Evolutionary conservation across 2,113 vertebrate genomes (phyloP).

Genomic region (Bos javanicus): DNA sequence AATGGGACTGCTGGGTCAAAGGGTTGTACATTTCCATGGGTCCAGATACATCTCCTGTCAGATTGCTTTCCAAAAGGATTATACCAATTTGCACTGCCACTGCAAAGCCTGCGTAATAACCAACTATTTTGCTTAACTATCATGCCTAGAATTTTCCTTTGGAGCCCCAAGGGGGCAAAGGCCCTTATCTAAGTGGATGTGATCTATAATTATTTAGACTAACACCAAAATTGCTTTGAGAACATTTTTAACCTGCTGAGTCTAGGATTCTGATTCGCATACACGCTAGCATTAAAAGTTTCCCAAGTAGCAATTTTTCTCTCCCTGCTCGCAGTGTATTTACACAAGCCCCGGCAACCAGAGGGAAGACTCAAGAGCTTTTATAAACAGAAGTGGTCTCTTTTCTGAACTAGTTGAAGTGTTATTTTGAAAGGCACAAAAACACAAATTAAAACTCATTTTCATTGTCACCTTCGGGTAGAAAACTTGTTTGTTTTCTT

Average conservation of each 20-base stretch:
- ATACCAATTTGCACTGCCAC: slow-evolving; percentile 49
- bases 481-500: slow-evolving; percentile 26
- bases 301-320: slow-evolving; percentile 7
- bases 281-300: slow-evolving; percentile 35
- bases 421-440: slow-evolving; percentile 44
- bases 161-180: slow-evolving; percentile 43
- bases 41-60: slow-evolving; percentile 44
- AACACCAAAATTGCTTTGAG: slow-evolving; percentile 72
- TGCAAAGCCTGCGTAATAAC: slow-evolving; percentile 47
- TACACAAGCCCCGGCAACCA: background rate
- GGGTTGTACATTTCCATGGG: slow-evolving; percentile 41
- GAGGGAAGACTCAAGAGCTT: background rate
- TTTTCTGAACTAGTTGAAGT: slow-evolving; percentile 18
- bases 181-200: slow-evolving; percentile 62
- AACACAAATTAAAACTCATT: slow-evolving; percentile 52
- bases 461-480: background rate
- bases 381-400: slow-evolving; percentile 15
- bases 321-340: slow-evolving; percentile 32
- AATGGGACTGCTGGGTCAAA: slow-evolving; percentile 57
- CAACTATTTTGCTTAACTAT: slow-evolving; percentile 64
- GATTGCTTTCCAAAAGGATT: slow-evolving; percentile 59
- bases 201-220: slow-evolving; percentile 73
- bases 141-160: slow-evolving; percentile 53
- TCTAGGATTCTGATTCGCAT: slow-evolving; percentile 47
- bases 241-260: slow-evolving; percentile 64